Evolutionary conservation across 2,113 vertebrate genomes (phyloP), one percentile per base, ranked within the genome.

Genomic region (Sinocyclocheilus rhinocerous): DNA sequence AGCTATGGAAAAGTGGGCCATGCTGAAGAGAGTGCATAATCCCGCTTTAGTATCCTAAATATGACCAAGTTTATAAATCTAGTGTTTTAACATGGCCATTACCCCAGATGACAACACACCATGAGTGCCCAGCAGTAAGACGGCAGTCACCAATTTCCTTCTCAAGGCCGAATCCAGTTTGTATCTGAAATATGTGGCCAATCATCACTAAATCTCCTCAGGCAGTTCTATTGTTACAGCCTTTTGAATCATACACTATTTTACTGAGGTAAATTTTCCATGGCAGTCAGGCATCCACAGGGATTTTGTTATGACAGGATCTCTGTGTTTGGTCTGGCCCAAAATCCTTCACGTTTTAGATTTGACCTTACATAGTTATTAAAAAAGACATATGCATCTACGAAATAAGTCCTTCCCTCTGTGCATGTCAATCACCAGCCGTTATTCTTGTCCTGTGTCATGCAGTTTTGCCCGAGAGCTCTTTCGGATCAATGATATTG

Each of bases 381-480:
- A 39, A 42, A 73, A 48, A 72, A 84, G 59, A 76, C 52, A 72
- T 61, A 79, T 81, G 29, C 45, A 13, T 73, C 18, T 83, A 55
- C 18, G 12, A 85, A 79, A 80, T 69, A 88, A 85, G 84, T 81
- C 87, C 83, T 90, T 81, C 87, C 85, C 89, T 81, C 80, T 65
- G 83, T 87, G 81, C 84, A 89, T 85, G 80, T 90, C 85, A 84
- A 87, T 88, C 90, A 92, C 88, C 89, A 87, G 88, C 89, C 91
- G 94, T 92, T 91, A 91, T 87, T 92, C 91, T 86, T 88, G 86
- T 89, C 90, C 86, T 87, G 83, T 88, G 89, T 93, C 90, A 85
- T 75, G 33, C 82, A 85, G 87, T 87, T 92, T 85, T 90, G 90
- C 87, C 88, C 70, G 85, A 84, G 76, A 90, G 88, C 84, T 90